A percentile compares a stretch with the other conserved stretches of the same genome.
phyloP scores from a whole-genome alignment of 2,797 vertebrate species.

The Premnoplex brunnescens region DNA sequence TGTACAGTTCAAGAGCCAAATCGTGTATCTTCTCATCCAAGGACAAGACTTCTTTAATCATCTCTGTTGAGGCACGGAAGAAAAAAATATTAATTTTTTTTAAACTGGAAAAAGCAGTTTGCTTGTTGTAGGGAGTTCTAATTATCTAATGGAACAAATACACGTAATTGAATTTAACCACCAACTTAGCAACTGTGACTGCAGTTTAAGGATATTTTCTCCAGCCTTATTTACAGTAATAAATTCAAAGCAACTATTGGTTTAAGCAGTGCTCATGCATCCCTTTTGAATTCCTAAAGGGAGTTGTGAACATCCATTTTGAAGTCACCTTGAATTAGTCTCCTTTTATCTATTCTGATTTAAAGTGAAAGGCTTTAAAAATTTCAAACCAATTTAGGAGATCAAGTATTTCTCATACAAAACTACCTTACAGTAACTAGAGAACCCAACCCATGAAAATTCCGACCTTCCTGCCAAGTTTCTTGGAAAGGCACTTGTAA shows the following conservation, averaged over 20 bases:
- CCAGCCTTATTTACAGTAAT: background rate
- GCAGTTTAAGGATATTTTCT: background rate
- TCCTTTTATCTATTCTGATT: background rate
- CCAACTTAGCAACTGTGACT: background rate
- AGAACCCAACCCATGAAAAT: background rate
- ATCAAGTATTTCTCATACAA: background rate
- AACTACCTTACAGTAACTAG: background rate
- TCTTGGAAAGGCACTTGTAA: background rate
- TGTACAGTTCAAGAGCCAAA: slow-evolving; percentile 88
- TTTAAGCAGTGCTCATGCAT: background rate
- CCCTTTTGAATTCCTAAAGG: background rate
- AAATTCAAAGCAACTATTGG: background rate
- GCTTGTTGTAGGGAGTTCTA: background rate
- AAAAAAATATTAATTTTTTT: background rate
- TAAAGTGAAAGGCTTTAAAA: background rate
- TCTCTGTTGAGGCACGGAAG: slow-evolving; percentile 72
- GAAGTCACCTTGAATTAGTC: background rate
- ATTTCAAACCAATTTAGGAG: background rate
- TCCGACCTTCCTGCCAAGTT: background rate
- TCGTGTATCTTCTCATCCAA: slow-evolving; percentile 89
- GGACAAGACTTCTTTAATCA: slow-evolving; percentile 89
- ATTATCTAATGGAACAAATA: background rate
- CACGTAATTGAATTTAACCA: background rate
- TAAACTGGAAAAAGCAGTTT: background rate
- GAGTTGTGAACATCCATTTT: background rate